Conservation (phyloP, 2,888 invertebrate genomes). For the Cepaea hortensis region DNA sequence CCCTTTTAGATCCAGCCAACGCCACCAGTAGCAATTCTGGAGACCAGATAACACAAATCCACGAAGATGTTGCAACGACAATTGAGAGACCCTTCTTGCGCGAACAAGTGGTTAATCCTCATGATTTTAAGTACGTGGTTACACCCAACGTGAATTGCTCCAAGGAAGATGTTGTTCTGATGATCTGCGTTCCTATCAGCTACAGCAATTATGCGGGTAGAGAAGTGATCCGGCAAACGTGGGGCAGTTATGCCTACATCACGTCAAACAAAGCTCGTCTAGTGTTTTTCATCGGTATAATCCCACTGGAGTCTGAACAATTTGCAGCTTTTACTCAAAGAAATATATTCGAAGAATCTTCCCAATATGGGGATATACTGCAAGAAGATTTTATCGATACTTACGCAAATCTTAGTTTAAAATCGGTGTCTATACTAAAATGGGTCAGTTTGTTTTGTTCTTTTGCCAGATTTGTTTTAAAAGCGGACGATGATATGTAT, state of each 20-base stretch:
- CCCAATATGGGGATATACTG: slow-evolving; percentile 68
- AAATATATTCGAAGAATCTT: slow-evolving; percentile 62
- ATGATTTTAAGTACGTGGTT: slow-evolving; percentile 3
- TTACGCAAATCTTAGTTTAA: slow-evolving; percentile 76
- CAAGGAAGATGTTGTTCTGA: slow-evolving; percentile 45
- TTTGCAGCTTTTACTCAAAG: slow-evolving; percentile 46
- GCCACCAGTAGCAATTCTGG: background rate
- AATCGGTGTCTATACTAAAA: slow-evolving; percentile 76
- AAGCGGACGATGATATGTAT: slow-evolving; percentile 72
- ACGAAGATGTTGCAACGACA: background rate
- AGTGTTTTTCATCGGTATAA: slow-evolving; percentile 69
- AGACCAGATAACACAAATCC: background rate
- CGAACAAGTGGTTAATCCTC: slow-evolving; percentile 10
- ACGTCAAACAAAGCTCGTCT: slow-evolving; percentile 49
- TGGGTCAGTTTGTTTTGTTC: slow-evolving; percentile 75
- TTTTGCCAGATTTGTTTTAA: slow-evolving; percentile 73
- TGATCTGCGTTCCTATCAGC: slow-evolving; percentile 66
- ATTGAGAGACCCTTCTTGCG: background rate
- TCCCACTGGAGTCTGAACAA: background rate
- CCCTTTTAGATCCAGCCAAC: background rate
- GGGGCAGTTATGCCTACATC: slow-evolving; percentile 64
- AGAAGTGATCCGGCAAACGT: slow-evolving; percentile 68
- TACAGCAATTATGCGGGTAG: slow-evolving; percentile 63
- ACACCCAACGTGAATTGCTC: slow-evolving; percentile 11
- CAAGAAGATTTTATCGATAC: slow-evolving; percentile 74